Evolutionary conservation across 2,113 vertebrate species (phyloP), one percentile per base, ranked within the genome.

Genomic region (Oenanthe melanoleuca): DNA sequence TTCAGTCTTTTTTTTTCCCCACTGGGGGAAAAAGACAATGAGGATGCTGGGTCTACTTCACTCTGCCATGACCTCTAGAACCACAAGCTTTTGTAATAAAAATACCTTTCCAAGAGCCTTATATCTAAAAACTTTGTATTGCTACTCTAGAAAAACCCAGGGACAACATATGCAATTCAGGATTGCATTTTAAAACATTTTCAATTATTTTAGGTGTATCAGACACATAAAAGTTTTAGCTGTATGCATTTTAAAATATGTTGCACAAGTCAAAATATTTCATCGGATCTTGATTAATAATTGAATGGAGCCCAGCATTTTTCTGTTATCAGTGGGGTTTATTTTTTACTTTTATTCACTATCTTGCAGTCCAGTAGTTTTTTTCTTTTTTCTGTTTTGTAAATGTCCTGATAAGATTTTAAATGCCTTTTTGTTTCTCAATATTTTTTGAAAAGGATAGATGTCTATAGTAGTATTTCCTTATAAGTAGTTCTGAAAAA

Each of bases 251-350:
- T 72, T 66, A 47, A 88, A 72, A 40, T 64, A 42, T 10, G 6
- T 56, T 64, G 11, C 5, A 22, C 4, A 72, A 60, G 5, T 47
- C 12, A 64, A 63, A 78, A 28, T 59, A 5, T 59, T 83, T 78
- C 1, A 21, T 52, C 81, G 7, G 29, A 26, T 22, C 5, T 73
- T 65, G 15, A 49, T 67, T 64, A 19, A 70, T 8, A 23, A 55
- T 72, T 56, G 69, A 80, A 80, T 11, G 28, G 3, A 61, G 3
- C 3, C 8, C 17, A 42, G 4, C 1, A 37, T 60, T 72, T 60
- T 80, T 66, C 23, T 83, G 1, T 33, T 69, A 23, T 15, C 6
- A 45, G 1, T 50, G 5, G 3, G 2, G 0, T 59, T 5, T 45
- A 26, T 26, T 25, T 67, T 80, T 59, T 26, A 4, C 7, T 75